Conservation (phyloP, 2,113 vertebrate species). For the Neomonachus schauinslandi region DNA sequence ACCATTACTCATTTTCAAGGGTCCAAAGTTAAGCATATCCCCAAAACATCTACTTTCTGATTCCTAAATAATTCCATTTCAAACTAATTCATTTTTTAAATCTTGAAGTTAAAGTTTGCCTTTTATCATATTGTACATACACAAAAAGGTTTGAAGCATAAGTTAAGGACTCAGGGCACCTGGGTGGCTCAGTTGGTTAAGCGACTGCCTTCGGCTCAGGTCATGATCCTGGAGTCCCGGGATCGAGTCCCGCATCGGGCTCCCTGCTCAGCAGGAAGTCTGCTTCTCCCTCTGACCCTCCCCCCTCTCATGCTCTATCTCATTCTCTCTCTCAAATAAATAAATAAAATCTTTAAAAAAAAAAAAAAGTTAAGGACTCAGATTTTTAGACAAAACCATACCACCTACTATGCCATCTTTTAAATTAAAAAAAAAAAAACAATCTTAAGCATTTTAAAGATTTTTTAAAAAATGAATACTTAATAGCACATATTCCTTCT, state of each 20-base stretch:
- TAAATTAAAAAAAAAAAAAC: neutral
- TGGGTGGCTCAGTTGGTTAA: too few relatives aligned
- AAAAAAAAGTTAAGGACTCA: neutral
- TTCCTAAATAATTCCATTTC: conserved; percentile 13
- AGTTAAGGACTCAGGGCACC: neutral
- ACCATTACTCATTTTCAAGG: neutral
- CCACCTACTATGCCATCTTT: neutral
- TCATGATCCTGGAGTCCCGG: too few relatives aligned
- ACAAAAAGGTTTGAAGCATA: neutral
- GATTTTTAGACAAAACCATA: neutral
- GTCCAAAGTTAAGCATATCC: neutral
- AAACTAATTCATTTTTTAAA: neutral
- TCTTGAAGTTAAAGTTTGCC: neutral
- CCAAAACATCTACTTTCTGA: neutral
- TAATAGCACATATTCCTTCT: neutral
- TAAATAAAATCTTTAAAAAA: too few relatives aligned
- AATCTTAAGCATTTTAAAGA: neutral
- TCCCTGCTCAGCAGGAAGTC: too few relatives aligned
- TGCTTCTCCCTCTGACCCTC: too few relatives aligned
- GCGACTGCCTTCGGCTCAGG: too few relatives aligned
- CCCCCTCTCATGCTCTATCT: too few relatives aligned
- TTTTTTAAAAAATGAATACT: neutral
- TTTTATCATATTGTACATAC: neutral
- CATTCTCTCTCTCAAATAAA: too few relatives aligned
- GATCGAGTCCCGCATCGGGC: too few relatives aligned